Conservation (phyloP, 2,888 invertebrate species). For the Xylophagus ater region DNA sequence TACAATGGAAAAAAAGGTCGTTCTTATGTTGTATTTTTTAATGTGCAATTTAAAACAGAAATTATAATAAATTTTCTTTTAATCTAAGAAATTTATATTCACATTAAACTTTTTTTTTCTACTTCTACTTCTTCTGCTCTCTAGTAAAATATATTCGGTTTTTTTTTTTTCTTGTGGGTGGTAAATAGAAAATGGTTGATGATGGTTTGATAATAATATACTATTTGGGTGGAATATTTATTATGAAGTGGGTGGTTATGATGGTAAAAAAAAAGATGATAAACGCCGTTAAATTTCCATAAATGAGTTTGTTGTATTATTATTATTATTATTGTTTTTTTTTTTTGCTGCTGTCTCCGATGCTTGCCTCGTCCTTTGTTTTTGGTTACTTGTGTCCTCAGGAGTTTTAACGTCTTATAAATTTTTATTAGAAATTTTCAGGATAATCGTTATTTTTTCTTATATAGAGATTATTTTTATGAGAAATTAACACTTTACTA, state of each 20-base stretch:
- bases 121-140: too few relatives aligned
- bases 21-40: conserved; percentile 14
- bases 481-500: conserved; percentile 18
- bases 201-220: too few relatives aligned
- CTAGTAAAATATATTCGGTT: too few relatives aligned
- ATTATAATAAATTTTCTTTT: conserved; percentile 19
- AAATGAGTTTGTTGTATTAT: conserved; percentile 17
- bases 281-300: conserved; percentile 19
- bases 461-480: conserved; percentile 18
- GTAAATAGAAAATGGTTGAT: too few relatives aligned
- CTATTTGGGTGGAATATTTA: too few relatives aligned
- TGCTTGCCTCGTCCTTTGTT: neutral
- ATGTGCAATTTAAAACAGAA: conserved; percentile 19
- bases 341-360: conserved; percentile 2
- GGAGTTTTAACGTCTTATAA: conserved; percentile 13
- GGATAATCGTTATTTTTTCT: conserved; percentile 15
- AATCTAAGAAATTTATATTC: conserved; percentile 18
- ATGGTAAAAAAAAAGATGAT: conserved; percentile 14
- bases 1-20: too few relatives aligned
- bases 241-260: too few relatives aligned
- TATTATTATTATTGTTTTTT: neutral
- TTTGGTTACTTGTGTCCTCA: conserved; percentile 5
- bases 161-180: too few relatives aligned
- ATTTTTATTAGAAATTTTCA: conserved; percentile 12
- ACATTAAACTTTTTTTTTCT: too few relatives aligned